These are phyloP conservation scores for Brenthis daphne DNA, from an alignment of 2,888 invertebrate species.

Conservation along the genomic window DNA sequence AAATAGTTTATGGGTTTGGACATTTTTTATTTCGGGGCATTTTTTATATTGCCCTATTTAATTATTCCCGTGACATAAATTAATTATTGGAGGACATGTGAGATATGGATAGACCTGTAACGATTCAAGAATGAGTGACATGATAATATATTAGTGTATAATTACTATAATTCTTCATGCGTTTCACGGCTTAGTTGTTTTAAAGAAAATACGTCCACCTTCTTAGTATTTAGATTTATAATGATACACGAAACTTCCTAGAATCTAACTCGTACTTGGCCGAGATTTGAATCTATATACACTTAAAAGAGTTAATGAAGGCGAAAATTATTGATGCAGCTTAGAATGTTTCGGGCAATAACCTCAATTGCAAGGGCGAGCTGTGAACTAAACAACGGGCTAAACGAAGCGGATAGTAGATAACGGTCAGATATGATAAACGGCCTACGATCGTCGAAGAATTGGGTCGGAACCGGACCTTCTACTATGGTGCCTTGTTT, in stretches of 20 bases:
- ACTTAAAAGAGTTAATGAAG: constrained; percentile 3
- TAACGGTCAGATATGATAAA: constrained; percentile 65
- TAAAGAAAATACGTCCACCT: too few species aligned
- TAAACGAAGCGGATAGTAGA: constrained; percentile 57
- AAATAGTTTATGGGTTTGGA: too few species aligned
- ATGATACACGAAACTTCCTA: neutral
- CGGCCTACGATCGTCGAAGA: constrained; percentile 50
- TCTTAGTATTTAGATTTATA: too few species aligned
- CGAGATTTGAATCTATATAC: neutral
- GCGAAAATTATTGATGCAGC: neutral
- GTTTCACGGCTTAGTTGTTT: too few species aligned
- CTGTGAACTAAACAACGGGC: constrained; percentile 56
- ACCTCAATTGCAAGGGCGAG: constrained; percentile 48
- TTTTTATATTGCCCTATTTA: too few species aligned
- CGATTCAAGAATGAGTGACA: too few species aligned
- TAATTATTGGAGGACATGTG: too few species aligned
- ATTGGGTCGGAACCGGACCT: constrained; percentile 59
- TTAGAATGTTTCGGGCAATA: constrained; percentile 26
- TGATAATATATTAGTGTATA: too few species aligned
- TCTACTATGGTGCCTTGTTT: constrained; percentile 41
- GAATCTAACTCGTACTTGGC: neutral
- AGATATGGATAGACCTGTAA: too few species aligned
- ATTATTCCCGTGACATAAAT: too few species aligned
- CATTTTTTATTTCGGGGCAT: too few species aligned
- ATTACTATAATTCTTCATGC: too few species aligned